Conservation (phyloP, 2,797 vertebrate genomes). For the Phalloptychus januarius region DNA sequence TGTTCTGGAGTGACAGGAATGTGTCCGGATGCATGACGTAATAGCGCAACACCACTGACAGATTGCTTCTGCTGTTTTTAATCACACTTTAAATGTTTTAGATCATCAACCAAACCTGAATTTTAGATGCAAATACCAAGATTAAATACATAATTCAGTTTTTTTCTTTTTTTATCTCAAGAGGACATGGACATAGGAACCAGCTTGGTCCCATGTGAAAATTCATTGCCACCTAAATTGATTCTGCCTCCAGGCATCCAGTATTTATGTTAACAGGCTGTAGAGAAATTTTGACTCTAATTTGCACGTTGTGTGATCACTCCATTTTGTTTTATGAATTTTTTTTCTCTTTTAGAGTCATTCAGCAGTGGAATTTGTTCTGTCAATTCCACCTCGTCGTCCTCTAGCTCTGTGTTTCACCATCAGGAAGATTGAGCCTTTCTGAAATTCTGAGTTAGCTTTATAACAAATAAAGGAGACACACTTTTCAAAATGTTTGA, state of each 20-base stretch:
- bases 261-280: neutral
- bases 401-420: neutral
- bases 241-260: neutral
- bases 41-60: neutral
- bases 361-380: neutral
- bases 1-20: constrained; percentile 1
- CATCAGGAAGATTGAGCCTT: neutral
- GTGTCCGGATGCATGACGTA: neutral
- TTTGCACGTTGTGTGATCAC: no score
- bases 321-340: neutral
- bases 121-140: neutral
- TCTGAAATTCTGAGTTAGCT: neutral
- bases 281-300: no score
- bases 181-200: neutral
- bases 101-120: neutral
- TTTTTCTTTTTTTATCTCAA: neutral
- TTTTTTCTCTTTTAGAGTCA: neutral
- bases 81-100: neutral
- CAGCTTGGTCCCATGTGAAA: neutral
- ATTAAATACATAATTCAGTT: neutral
- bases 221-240: neutral
- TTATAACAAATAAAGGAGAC: neutral
- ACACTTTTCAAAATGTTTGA: neutral
- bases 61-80: neutral
- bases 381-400: neutral